Conservation (phyloP, 2,888 invertebrate genomes). For the Spisula solida region DNA sequence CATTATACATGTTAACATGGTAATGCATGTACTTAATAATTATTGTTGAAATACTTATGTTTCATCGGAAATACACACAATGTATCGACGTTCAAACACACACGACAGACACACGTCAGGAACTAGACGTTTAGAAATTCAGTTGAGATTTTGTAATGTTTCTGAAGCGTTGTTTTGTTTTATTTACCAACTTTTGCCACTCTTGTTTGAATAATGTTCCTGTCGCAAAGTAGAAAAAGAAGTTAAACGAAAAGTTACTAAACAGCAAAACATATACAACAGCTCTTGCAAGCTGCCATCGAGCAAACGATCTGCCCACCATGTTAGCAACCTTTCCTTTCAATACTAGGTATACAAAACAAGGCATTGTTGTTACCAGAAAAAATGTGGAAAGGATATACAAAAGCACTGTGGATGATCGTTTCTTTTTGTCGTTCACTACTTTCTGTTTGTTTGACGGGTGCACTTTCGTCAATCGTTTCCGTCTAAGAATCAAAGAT, state of each 20-base stretch:
- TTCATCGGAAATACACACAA: too few species aligned
- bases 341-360: slow-evolving; percentile 28
- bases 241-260: slow-evolving; percentile 47
- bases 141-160: neutral
- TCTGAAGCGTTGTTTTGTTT: neutral
- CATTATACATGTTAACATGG: too few species aligned
- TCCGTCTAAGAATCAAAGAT: neutral
- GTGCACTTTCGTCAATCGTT: neutral
- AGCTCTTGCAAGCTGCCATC: slow-evolving; percentile 11
- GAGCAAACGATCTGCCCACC: neutral
- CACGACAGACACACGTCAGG: too few species aligned
- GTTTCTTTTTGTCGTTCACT: neutral
- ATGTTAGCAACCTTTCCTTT: neutral
- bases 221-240: slow-evolving; percentile 47
- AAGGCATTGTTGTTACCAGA: slow-evolving; percentile 28
- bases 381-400: slow-evolving; percentile 37
- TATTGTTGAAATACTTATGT: too few species aligned
- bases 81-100: too few species aligned
- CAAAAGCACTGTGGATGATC: slow-evolving; percentile 5
- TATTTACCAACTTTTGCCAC: slow-evolving; percentile 16
- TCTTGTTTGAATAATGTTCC: slow-evolving; percentile 52
- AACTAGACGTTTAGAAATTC: too few species aligned
- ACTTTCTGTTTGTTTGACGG: neutral
- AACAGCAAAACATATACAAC: slow-evolving; percentile 29
- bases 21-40: too few species aligned